These are phyloP conservation scores for Ichneumon xanthorius DNA, from an alignment of 2,888 invertebrate genomes.

Conservation along the genomic window DNA sequence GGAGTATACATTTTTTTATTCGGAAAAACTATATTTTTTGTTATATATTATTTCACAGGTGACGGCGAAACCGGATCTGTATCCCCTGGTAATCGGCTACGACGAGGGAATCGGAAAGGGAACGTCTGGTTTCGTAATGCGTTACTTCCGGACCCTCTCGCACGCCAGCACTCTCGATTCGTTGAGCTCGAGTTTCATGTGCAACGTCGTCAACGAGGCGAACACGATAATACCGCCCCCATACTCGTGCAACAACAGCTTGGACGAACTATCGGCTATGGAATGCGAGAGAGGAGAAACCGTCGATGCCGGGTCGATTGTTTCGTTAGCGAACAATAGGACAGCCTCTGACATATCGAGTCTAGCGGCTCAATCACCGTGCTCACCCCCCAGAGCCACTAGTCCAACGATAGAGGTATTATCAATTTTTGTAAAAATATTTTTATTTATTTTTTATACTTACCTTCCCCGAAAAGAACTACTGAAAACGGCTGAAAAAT, in stretches of 20 bases:
- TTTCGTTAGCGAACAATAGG: slow-evolving; percentile 85
- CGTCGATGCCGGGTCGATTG: slow-evolving; percentile 79
- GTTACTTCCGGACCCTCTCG: slow-evolving; percentile 93
- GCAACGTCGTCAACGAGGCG: slow-evolving; percentile 94
- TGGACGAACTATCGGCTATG: slow-evolving; percentile 87
- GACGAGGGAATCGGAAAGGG: slow-evolving; percentile 89
- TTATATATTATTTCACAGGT: slow-evolving; percentile 86
- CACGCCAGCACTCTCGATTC: slow-evolving; percentile 95
- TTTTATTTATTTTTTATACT: neutral
- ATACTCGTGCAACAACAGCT: slow-evolving; percentile 92
- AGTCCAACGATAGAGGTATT: slow-evolving; percentile 91
- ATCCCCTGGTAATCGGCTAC: slow-evolving; percentile 93
- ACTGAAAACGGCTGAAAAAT: too few relatives aligned
- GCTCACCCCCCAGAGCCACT: slow-evolving; percentile 93
- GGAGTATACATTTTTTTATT: neutral
- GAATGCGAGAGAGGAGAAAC: slow-evolving; percentile 80
- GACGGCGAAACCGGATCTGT: slow-evolving; percentile 94
- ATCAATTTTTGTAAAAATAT: neutral
- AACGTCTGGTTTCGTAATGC: slow-evolving; percentile 93
- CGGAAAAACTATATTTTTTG: neutral
- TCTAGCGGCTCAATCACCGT: slow-evolving; percentile 89
- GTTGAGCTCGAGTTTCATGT: slow-evolving; percentile 94
- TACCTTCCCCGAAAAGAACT: too few relatives aligned
- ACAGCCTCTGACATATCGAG: slow-evolving; percentile 90
- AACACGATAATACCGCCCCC: slow-evolving; percentile 94